Evolutionary conservation across 2,797 vertebrate genomes (phyloP).

Genomic region (Falco biarmicus): DNA sequence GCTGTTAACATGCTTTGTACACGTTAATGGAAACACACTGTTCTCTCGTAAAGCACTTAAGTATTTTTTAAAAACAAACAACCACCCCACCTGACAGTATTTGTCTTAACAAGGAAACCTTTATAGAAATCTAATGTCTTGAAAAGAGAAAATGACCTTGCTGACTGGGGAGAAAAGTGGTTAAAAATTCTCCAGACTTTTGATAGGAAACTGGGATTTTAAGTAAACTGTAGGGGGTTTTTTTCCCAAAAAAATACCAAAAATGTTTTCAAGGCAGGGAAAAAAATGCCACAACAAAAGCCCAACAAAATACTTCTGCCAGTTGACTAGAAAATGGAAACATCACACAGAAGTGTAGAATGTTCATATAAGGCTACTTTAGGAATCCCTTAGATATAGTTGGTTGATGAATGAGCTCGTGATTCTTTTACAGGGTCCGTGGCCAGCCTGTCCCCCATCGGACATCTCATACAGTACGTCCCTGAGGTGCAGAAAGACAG

Average conservation of each 20-base stretch:
- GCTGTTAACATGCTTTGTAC: not conserved
- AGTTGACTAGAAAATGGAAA: not conserved
- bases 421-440: not conserved
- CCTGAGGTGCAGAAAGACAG: not conserved
- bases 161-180: not conserved
- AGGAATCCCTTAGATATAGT: not conserved
- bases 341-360: not conserved
- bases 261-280: not conserved
- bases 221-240: not conserved
- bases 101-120: constrained; percentile 14
- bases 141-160: not conserved
- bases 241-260: not conserved
- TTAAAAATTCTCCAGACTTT: not conserved
- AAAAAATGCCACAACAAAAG: not conserved
- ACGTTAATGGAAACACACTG: not conserved
- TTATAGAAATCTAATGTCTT: not conserved
- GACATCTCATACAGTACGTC: not conserved
- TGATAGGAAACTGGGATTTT: not conserved
- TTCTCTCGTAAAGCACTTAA: not conserved
- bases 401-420: not conserved
- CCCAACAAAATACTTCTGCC: not conserved
- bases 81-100: not conserved
- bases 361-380: not conserved
- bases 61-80: not conserved
- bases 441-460: not conserved